Evolutionary conservation across 2,888 invertebrate genomes (phyloP).

Genomic region (Folsomia manolachei): DNA sequence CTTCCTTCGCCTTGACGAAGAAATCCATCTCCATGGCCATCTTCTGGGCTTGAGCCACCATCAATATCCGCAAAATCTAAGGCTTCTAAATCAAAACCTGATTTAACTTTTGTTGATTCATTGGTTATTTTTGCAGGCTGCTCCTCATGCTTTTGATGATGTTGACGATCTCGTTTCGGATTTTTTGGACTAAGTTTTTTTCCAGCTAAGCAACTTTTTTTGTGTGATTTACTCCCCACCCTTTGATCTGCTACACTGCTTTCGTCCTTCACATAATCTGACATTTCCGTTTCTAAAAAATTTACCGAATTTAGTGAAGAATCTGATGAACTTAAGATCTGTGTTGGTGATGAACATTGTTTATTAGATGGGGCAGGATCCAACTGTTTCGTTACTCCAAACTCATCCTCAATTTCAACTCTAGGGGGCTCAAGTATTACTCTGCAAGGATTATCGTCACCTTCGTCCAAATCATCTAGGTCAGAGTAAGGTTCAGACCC

Average conservation of each 20-base stretch:
- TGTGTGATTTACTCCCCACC: neutral
- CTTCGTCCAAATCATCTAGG: conserved; percentile 35
- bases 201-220: conserved; percentile 35
- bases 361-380: conserved; percentile 59
- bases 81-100: conserved; percentile 65
- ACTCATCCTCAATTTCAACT: conserved; percentile 70
- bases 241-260: conserved; percentile 51
- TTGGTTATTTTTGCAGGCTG: neutral
- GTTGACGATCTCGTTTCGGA: neutral
- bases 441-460: conserved; percentile 39
- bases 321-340: conserved; percentile 58
- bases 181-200: conserved; percentile 23
- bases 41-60: conserved; percentile 53
- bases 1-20: neutral
- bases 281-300: conserved; percentile 80
- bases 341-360: neutral
- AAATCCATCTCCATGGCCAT: neutral
- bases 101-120: too few relatives aligned
- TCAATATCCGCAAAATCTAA: conserved; percentile 85
- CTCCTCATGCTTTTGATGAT: neutral
- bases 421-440: conserved; percentile 60
- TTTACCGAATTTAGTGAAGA: conserved; percentile 59
- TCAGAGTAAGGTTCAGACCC: conserved; percentile 33
- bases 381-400: conserved; percentile 59
- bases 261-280: conserved; percentile 83